Base-by-base conservation (phyloP, 1,140 invertebrate species). In the Panulirus ornatus region DNA sequence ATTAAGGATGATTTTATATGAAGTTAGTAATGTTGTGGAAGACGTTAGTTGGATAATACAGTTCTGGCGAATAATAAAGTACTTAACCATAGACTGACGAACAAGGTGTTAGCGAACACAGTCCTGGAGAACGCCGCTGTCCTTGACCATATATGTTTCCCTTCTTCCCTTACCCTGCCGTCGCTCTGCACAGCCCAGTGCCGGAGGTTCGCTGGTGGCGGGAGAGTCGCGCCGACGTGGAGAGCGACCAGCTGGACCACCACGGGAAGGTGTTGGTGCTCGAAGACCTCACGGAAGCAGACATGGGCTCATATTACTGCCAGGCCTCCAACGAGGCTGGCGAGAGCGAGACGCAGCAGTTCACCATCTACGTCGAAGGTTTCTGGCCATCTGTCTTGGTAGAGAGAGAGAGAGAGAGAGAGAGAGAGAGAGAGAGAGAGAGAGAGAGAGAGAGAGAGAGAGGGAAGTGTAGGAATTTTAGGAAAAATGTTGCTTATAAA, bases 191-290 rank as follows among this genome's bases (percentile, higher is more conserved):
- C 87, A 86, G 91, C 70, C 95, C 95, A 19, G 93, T 95, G 47
- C 95, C 95, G 6, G 93, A 94, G 85, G 94, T 95, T 63, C 91
- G 92, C 38, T 99, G 98, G 98, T 95, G 94, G 83, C 98, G 98
- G 94, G 95, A 97, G 93, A 97, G 97, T 0, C 93, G 93, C 3
- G 63, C 38, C 51, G 91, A 94, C 76, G 93, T 96, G 44, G 96
- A 95, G 14, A 96, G 97, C 93, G 94, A 97, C 66, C 96, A 95
- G 0, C 96, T 97, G 86, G 93, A 93, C 70, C 97, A 98, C 94
- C 98, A 98, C 94, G 98, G 98, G 1, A 98, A 98, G 94, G 98
- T 97, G 14, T 94, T 99, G 84, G 94, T 97, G 22, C 98, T 99
- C 88, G 96, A 96, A 91, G 95, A 97, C 91, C 96, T 97, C 0